These are phyloP conservation scores for Boloria selene DNA, from an alignment of 2,888 invertebrate species.

Conservation along the genomic window DNA sequence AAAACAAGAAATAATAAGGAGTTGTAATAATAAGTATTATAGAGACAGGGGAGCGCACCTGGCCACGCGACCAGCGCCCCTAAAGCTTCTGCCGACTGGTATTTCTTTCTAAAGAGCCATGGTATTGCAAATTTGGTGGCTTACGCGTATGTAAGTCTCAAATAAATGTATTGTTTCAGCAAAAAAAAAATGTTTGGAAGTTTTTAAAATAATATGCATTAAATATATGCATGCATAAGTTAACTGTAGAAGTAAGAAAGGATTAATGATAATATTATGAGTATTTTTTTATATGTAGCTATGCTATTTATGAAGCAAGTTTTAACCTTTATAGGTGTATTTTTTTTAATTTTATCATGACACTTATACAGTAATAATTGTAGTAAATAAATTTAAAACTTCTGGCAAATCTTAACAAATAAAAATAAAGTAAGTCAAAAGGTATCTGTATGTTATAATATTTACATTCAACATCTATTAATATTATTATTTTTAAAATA, in stretches of 20 bases:
- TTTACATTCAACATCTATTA: neutral
- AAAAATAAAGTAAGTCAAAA: too few relatives aligned
- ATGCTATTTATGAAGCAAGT: too few relatives aligned
- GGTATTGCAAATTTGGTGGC: conserved; percentile 13
- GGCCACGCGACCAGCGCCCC: conserved; percentile 62
- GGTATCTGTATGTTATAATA: too few relatives aligned
- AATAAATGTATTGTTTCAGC: neutral
- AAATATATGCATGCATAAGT: too few relatives aligned
- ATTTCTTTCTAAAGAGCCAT: conserved; percentile 28
- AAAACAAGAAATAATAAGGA: conserved; percentile 82
- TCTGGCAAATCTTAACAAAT: too few relatives aligned
- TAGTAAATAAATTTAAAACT: too few relatives aligned
- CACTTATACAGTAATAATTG: too few relatives aligned
- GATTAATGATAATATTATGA: too few relatives aligned
- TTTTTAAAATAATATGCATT: neutral
- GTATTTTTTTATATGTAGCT: too few relatives aligned
- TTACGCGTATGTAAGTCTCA: conserved; percentile 1
- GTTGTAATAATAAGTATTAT: conserved; percentile 80
- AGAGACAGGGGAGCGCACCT: conserved; percentile 69
- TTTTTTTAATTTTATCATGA: too few relatives aligned
- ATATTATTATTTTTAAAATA: neutral
- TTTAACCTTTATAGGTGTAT: too few relatives aligned
- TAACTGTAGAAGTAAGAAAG: too few relatives aligned
- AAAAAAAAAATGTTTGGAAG: neutral
- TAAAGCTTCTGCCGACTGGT: conserved; percentile 49